Evolutionary conservation across 2,797 vertebrate species (phyloP).

Genomic region (Anguilla obscura): DNA sequence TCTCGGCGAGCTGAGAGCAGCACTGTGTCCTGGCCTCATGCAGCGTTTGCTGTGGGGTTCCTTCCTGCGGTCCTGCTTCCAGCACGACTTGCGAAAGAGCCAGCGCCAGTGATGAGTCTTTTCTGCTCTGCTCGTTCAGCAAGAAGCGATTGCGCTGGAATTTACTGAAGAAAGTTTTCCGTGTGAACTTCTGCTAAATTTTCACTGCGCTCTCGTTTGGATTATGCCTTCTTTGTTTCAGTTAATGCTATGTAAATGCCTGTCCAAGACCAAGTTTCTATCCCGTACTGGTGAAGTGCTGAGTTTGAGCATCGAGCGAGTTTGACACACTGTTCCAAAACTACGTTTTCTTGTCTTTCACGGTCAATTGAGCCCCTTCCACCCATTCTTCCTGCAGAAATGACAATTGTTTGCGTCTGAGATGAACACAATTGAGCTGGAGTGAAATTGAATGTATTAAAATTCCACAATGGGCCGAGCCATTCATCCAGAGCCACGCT

Average conservation of each 20-base stretch:
- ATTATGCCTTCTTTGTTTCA: neutral
- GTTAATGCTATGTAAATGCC: neutral
- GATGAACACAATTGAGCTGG: neutral
- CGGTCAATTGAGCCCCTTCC: neutral
- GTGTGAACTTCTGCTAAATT: neutral
- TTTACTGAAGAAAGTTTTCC: neutral
- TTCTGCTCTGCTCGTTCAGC: neutral
- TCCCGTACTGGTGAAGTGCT: neutral
- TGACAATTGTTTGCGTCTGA: neutral
- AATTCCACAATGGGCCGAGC: neutral
- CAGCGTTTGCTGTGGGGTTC: neutral
- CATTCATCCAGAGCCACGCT: neutral
- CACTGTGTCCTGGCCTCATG: neutral
- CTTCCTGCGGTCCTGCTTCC: neutral
- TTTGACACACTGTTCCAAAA: neutral
- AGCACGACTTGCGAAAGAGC: neutral
- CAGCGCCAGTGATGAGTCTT: too few relatives aligned
- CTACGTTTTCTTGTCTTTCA: neutral
- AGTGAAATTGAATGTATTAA: constrained; percentile 4
- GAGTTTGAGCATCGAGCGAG: neutral
- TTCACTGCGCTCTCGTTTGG: neutral
- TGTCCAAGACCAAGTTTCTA: neutral
- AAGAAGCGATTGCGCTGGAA: neutral
- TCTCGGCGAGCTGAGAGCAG: neutral
- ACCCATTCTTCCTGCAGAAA: neutral